Evolutionary conservation across 2,113 vertebrate genomes (phyloP).

Genomic region (Cochlearius cochlearius): DNA sequence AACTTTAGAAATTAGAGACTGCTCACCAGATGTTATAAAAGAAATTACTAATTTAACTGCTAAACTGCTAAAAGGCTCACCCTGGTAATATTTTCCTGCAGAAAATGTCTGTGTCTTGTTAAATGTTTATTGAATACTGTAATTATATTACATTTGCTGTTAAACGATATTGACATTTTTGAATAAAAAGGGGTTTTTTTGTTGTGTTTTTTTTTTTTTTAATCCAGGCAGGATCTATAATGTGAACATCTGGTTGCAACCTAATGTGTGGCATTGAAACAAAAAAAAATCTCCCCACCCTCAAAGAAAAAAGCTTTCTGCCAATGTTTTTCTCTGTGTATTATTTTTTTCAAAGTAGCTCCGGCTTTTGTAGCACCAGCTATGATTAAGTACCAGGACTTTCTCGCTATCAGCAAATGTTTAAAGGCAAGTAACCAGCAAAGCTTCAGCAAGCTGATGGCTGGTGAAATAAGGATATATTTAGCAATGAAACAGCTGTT

Average conservation of each 20-base stretch:
- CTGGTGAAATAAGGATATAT: conserved; percentile 47
- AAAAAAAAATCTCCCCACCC: background rate
- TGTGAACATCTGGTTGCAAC: conserved; percentile 70
- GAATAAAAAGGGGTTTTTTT: conserved; percentile 41
- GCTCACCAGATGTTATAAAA: conserved; percentile 80
- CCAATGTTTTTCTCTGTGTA: conserved; percentile 25
- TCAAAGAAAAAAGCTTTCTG: conserved; percentile 47
- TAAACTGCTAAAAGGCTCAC: conserved; percentile 78
- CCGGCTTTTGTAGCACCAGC: conserved; percentile 30
- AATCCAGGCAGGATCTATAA: conserved; percentile 62
- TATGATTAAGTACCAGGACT: conserved; percentile 61
- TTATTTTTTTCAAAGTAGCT: conserved; percentile 54
- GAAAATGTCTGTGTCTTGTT: conserved; percentile 78
- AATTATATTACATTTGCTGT: conserved; percentile 78
- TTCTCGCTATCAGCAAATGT: conserved; percentile 64
- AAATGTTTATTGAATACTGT: conserved; percentile 78
- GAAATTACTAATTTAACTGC: conserved; percentile 77
- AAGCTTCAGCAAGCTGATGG: conserved; percentile 44
- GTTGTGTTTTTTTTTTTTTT: background rate
- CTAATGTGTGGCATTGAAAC: conserved; percentile 59
- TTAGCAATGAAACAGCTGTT: conserved; percentile 70
- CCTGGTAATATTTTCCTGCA: conserved; percentile 67
- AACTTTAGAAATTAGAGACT: conserved; percentile 79
- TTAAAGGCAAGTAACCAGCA: conserved; percentile 62
- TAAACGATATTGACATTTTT: conserved; percentile 80